These are phyloP conservation scores for Amphimallon solstitiale DNA, from an alignment of 2,888 invertebrate species.

Conservation along the genomic window DNA sequence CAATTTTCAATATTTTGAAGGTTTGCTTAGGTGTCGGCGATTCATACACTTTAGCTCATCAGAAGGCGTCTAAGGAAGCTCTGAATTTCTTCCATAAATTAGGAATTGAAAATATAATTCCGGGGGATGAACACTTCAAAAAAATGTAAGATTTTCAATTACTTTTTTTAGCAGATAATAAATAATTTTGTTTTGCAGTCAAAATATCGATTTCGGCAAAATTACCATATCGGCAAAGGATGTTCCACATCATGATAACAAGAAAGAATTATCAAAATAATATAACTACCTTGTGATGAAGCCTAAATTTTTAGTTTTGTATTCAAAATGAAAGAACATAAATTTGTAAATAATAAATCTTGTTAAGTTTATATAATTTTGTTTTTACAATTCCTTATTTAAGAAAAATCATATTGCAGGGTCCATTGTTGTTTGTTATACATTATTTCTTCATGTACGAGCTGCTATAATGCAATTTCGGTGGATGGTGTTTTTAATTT, in stretches of 20 bases:
- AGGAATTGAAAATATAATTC: constrained; percentile 25
- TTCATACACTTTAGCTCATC: constrained; percentile 28
- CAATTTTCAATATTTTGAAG: constrained; percentile 7
- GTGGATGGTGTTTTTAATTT: no score
- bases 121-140: constrained; percentile 15
- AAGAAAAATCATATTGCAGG: no score
- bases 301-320: no score
- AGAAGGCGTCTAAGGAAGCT: constrained; percentile 36
- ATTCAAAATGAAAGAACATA: no score
- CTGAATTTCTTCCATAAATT: constrained; percentile 35
- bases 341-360: no score
- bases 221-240: not conserved
- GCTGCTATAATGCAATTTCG: no score
- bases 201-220: constrained; percentile 16
- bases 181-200: not conserved
- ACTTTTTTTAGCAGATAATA: not conserved
- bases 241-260: not conserved
- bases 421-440: no score
- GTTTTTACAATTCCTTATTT: no score
- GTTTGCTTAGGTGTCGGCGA: constrained; percentile 35
- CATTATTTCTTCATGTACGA: no score
- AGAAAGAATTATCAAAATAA: no score
- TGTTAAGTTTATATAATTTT: no score
- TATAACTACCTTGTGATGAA: no score
- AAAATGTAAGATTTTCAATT: constrained; percentile 18